Conservation (phyloP, 2,888 invertebrate genomes). For the Drosophila suboccidentalis region DNA sequence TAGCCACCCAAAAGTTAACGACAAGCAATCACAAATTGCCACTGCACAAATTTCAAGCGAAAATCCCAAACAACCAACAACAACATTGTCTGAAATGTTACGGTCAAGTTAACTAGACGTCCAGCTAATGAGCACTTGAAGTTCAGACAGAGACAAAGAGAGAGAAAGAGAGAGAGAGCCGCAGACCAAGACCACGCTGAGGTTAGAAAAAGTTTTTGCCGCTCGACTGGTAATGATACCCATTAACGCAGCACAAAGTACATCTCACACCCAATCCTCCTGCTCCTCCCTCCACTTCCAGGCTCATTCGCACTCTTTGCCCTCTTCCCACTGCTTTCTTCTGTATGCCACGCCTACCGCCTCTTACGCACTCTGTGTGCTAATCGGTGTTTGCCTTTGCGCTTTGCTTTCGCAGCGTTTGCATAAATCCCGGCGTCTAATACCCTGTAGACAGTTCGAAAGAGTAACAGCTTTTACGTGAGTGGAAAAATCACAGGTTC, state of each 20-base stretch:
- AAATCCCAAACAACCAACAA: conserved; percentile 22
- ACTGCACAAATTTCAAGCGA: conserved; percentile 24
- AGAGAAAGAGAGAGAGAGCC: conserved; percentile 13
- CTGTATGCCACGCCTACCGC: conserved; percentile 15
- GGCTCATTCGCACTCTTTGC: neutral
- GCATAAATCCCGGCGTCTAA: conserved; percentile 54
- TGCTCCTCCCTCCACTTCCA: neutral
- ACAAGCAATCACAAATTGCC: conserved; percentile 33
- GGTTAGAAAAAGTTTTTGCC: conserved; percentile 56
- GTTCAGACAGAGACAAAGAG: conserved; percentile 10
- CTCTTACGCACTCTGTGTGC: conserved; percentile 60
- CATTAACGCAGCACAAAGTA: conserved; percentile 69
- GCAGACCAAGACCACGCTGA: conserved; percentile 32
- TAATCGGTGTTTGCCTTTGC: conserved; percentile 67
- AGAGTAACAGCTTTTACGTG: no score
- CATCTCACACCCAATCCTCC: conserved; percentile 8
- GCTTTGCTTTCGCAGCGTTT: conserved; percentile 66
- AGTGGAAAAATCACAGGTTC: neutral
- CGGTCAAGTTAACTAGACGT: conserved; percentile 23
- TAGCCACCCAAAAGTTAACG: conserved; percentile 29
- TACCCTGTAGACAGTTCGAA: conserved; percentile 28
- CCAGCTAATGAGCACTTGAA: conserved; percentile 54
- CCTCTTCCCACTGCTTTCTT: neutral
- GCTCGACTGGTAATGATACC: conserved; percentile 73
- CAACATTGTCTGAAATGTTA: neutral